A percentile compares a stretch with the other conserved stretches of the same genome.
Evolutionary conservation across 2,797 vertebrate genomes (phyloP).

Genomic region (Notamacropus eugenii): DNA sequence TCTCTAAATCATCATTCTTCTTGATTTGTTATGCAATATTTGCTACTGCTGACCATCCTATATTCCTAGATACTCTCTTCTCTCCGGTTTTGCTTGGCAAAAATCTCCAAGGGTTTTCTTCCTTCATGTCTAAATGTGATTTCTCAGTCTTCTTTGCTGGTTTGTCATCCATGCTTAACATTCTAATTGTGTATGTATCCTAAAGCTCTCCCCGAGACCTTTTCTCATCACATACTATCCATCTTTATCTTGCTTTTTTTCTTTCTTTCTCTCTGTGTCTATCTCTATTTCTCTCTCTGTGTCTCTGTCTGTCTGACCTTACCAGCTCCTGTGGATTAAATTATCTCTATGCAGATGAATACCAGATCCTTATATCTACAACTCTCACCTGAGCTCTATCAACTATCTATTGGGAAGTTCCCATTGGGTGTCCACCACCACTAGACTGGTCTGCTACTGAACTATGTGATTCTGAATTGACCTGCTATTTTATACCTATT

Average conservation of each 20-base stretch:
- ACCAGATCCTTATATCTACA: background rate
- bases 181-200: background rate
- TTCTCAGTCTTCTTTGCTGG: background rate
- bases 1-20: background rate
- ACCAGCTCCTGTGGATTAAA: background rate
- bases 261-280: background rate
- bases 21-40: background rate
- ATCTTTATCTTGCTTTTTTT: background rate
- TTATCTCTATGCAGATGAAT: background rate
- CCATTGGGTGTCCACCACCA: background rate
- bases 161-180: background rate
- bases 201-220: background rate
- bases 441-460: background rate
- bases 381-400: background rate
- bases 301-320: background rate
- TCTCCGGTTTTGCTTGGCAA: background rate
- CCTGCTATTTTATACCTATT: background rate
- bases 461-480: background rate
- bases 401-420: background rate
- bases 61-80: background rate
- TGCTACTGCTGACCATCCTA: background rate
- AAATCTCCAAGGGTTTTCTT: no score
- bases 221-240: background rate
- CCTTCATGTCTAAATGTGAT: background rate
- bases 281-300: fast-evolving